Conservation (phyloP, 2,113 vertebrate genomes). For the Podarcis raffonei region DNA sequence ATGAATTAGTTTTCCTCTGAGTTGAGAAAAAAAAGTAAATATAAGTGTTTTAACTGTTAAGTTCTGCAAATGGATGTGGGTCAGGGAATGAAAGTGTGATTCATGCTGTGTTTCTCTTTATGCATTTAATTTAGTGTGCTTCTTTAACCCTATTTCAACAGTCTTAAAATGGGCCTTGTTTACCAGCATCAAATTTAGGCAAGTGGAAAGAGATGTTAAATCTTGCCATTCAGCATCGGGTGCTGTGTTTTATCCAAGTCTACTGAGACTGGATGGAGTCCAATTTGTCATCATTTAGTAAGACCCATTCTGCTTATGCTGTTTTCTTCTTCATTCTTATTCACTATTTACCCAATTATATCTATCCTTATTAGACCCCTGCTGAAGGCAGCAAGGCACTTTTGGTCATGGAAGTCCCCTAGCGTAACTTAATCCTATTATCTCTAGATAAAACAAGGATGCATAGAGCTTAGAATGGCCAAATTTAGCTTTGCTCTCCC, state of each 20-base stretch:
- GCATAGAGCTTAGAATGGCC: slow-evolving; percentile 73
- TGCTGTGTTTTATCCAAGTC: slow-evolving; percentile 65
- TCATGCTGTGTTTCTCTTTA: slow-evolving; percentile 60
- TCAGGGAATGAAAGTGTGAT: slow-evolving; percentile 69
- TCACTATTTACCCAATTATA: slow-evolving; percentile 82
- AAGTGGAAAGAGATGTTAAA: slow-evolving; percentile 42
- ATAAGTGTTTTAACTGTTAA: slow-evolving; percentile 72
- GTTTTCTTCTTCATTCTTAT: slow-evolving; percentile 73
- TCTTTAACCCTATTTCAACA: slow-evolving; percentile 58
- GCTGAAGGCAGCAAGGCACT: slow-evolving; percentile 78
- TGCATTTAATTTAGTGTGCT: slow-evolving; percentile 64
- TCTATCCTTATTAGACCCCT: slow-evolving; percentile 83
- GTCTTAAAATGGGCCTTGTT: slow-evolving; percentile 50
- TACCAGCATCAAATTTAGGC: slow-evolving; percentile 43
- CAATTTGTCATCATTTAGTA: slow-evolving; percentile 79
- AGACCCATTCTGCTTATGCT: slow-evolving; percentile 69
- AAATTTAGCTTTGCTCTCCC: slow-evolving; percentile 70
- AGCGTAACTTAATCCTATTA: slow-evolving; percentile 84
- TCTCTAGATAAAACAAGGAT: slow-evolving; percentile 77
- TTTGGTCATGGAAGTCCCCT: slow-evolving; percentile 78
- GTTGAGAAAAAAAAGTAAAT: slow-evolving; percentile 68
- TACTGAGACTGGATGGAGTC: slow-evolving; percentile 73
- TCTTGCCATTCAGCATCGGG: slow-evolving; percentile 56
- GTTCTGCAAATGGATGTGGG: slow-evolving; percentile 70
- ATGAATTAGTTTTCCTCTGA: slow-evolving; percentile 64